phyloP scores from a whole-genome alignment of 1,140 invertebrate genomes.

The Drosophila persimilis region DNA sequence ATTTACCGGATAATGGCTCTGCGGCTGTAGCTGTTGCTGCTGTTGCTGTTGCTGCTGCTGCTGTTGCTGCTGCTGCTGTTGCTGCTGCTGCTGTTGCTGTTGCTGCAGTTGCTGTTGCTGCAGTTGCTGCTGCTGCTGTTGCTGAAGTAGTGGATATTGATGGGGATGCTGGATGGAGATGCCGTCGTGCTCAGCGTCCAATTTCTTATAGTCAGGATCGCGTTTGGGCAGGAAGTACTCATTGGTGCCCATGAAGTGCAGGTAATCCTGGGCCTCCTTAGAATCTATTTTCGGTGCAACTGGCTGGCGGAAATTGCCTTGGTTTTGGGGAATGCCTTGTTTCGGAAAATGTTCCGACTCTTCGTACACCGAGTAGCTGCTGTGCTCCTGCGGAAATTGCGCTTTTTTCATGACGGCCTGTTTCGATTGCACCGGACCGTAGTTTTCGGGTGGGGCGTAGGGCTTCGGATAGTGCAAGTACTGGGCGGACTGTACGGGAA shows the following conservation, averaged over 20 bases:
- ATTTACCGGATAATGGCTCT: constrained; percentile 15
- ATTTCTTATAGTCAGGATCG: constrained; percentile 71
- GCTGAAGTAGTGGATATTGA: constrained; percentile 31
- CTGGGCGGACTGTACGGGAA: constrained; percentile 61
- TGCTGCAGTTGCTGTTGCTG: constrained; percentile 27
- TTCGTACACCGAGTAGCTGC: constrained; percentile 71
- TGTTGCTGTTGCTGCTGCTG: constrained; percentile 19
- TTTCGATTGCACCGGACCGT: constrained; percentile 29
- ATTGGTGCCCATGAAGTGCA: constrained; percentile 77
- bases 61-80: constrained; percentile 21
- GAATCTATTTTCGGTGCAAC: constrained; percentile 33
- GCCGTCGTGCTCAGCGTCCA: constrained; percentile 60
- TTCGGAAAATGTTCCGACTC: constrained; percentile 51
- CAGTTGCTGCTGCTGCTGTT: constrained; percentile 29
- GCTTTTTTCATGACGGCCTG: constrained; percentile 30
- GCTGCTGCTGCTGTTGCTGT: constrained; percentile 29
- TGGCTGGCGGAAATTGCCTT: constrained; percentile 30
- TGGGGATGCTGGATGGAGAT: constrained; percentile 23
- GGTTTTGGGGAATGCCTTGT: constrained; percentile 10
- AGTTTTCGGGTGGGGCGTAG: constrained; percentile 25
- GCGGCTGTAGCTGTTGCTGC: constrained; percentile 15
- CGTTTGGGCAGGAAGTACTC: constrained; percentile 74
- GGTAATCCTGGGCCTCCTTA: constrained; percentile 70
- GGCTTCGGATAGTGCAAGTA: constrained; percentile 34
- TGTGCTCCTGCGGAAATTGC: constrained; percentile 9